phyloP scores from a whole-genome alignment of 2,888 invertebrate species.

The Chelonus formosanus region DNA sequence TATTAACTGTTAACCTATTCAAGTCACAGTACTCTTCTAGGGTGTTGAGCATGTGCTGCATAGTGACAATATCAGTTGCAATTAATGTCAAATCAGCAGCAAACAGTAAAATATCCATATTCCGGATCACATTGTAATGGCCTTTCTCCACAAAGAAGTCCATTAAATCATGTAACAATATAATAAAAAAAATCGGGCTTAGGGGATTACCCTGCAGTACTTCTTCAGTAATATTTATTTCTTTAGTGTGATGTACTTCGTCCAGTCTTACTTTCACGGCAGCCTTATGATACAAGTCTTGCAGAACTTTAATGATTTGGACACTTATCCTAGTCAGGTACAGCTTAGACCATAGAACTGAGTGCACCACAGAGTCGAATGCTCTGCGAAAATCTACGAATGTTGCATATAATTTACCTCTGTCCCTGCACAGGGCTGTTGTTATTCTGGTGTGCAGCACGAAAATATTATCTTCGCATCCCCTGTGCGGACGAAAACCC shows the following conservation, averaged over 20 bases:
- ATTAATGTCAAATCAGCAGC: not conserved
- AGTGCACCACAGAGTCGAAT: constrained; percentile 21
- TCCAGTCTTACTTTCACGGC: constrained; percentile 14
- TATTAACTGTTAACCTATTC: not conserved
- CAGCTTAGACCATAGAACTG: constrained; percentile 22
- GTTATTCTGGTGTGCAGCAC: constrained; percentile 13
- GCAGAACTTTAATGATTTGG: constrained; percentile 31
- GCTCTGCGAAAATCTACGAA: constrained; percentile 26
- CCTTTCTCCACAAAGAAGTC: constrained; percentile 20
- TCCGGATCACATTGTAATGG: constrained; percentile 1
- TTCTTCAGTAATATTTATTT: constrained; percentile 37
- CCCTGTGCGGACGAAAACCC: constrained; percentile 34
- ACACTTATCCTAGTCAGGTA: constrained; percentile 29
- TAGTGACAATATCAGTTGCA: not conserved
- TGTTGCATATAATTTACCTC: constrained; percentile 20
- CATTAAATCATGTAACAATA: constrained; percentile 26
- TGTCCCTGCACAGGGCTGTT: not conserved
- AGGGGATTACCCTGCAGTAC: constrained; percentile 36
- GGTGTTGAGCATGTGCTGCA: not conserved
- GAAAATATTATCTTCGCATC: constrained; percentile 40
- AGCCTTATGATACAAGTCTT: constrained; percentile 32
- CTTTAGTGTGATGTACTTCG: not conserved
- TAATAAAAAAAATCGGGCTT: constrained; percentile 33
- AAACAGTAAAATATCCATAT: constrained; percentile 21
- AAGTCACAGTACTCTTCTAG: not conserved